A percentile compares a stretch with the other conserved stretches of the same genome.
These are phyloP conservation scores for Sula dactylatra DNA, from an alignment of 2,113 vertebrate genomes.

Conservation along the genomic window DNA sequence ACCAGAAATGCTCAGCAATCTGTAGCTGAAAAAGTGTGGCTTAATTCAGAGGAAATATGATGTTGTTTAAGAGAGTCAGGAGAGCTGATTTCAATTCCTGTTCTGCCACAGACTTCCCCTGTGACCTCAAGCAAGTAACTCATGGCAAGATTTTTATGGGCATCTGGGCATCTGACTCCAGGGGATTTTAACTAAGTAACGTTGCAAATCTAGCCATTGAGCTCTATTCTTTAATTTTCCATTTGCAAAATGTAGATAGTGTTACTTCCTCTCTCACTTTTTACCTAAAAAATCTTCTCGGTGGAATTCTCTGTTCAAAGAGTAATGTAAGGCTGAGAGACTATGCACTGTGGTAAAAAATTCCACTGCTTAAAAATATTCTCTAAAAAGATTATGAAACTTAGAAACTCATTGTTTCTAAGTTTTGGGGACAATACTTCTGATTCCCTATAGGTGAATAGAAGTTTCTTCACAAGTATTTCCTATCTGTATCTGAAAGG, in stretches of 20 bases:
- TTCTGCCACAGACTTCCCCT: not conserved
- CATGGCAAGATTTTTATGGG: not conserved
- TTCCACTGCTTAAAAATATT: not conserved
- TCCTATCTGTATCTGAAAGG: not conserved
- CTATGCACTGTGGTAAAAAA: not conserved
- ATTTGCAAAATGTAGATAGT: not conserved
- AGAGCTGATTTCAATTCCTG: conserved; percentile 27
- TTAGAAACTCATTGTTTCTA: not conserved
- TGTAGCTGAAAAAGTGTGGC: not conserved
- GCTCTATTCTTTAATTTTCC: not conserved
- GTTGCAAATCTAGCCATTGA: not conserved
- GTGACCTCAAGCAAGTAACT: not conserved
- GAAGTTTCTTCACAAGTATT: not conserved
- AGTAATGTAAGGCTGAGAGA: not conserved
- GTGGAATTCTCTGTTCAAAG: not conserved
- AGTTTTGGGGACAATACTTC: not conserved
- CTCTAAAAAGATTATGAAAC: not conserved
- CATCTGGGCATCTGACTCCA: not conserved
- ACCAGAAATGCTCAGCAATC: not conserved
- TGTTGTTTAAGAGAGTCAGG: not conserved
- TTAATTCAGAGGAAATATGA: not conserved
- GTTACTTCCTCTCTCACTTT: not conserved
- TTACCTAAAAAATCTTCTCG: not conserved
- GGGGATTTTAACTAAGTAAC: not conserved
- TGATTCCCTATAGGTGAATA: not conserved